Evolutionary conservation across 2,113 vertebrate genomes (phyloP).

Genomic region (Notarius quadriscutis): DNA sequence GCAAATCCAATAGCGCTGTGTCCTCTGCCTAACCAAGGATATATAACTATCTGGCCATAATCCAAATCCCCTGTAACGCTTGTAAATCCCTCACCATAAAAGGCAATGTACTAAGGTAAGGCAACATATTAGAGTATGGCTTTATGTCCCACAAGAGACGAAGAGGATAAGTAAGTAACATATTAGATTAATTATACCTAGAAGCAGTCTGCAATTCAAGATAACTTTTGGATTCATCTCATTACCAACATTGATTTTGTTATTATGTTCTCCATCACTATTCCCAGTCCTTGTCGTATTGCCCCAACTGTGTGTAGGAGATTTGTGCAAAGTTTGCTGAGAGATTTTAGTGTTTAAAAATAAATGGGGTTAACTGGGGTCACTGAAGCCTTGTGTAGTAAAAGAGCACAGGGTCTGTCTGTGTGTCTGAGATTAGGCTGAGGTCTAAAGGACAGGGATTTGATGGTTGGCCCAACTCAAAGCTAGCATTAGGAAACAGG

Average conservation of each 20-base stretch:
- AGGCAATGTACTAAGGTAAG: neutral
- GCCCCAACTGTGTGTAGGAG: slow-evolving; percentile 17
- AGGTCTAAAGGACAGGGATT: slow-evolving; percentile 40
- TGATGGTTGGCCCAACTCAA: slow-evolving; percentile 34
- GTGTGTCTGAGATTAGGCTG: slow-evolving; percentile 49
- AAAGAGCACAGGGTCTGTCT: slow-evolving; percentile 29
- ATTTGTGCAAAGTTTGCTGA: slow-evolving; percentile 37
- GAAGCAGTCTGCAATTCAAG: neutral
- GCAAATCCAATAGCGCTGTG: neutral
- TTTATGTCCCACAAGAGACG: neutral
- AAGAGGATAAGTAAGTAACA: neutral
- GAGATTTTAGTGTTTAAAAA: slow-evolving; percentile 38
- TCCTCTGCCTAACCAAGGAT: neutral
- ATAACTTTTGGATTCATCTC: neutral
- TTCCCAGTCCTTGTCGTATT: neutral
- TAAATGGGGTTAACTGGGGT: slow-evolving; percentile 52
- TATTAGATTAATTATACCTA: slow-evolving; percentile 15
- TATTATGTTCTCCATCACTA: neutral
- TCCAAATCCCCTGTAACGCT: neutral
- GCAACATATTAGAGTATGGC: neutral
- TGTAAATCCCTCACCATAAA: neutral
- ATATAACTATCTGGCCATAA: neutral
- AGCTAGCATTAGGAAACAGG: slow-evolving; percentile 29
- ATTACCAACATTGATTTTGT: slow-evolving; percentile 1
- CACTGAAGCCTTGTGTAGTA: neutral